Evolutionary conservation across 2,888 invertebrate species (phyloP).

Genomic region (Habrosyne pyritoides): DNA sequence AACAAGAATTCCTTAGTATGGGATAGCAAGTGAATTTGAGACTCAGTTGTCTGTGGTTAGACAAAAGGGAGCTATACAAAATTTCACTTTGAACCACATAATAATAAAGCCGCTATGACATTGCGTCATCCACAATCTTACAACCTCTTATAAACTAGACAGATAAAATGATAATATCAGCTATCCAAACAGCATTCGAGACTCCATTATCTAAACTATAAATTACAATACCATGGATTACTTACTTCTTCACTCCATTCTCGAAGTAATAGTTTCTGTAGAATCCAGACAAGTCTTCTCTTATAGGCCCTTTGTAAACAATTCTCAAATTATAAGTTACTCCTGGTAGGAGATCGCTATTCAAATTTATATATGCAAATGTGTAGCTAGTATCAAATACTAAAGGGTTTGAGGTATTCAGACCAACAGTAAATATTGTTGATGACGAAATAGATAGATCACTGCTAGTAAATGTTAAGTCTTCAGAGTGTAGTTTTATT

Average conservation of each 20-base stretch:
- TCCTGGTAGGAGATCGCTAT: constrained; percentile 53
- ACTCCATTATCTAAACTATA: background rate
- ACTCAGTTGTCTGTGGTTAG: too few relatives aligned
- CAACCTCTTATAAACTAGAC: background rate
- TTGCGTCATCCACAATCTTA: background rate
- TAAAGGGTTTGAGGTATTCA: constrained; percentile 48
- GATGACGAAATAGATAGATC: constrained; percentile 52
- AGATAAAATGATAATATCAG: background rate
- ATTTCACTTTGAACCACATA: too few relatives aligned
- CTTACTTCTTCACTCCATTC: constrained; percentile 79
- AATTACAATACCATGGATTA: constrained; percentile 18
- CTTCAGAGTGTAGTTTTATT: constrained; percentile 71
- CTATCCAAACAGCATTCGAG: background rate
- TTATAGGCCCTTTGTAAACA: constrained; percentile 80
- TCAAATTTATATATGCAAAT: constrained; percentile 76
- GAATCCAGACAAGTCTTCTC: constrained; percentile 83
- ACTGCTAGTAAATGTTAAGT: constrained; percentile 49
- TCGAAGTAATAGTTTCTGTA: constrained; percentile 84
- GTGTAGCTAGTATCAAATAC: constrained; percentile 65
- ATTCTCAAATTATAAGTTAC: constrained; percentile 75
- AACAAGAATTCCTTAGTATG: too few relatives aligned
- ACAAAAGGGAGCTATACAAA: too few relatives aligned
- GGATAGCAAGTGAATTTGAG: too few relatives aligned
- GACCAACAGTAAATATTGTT: constrained; percentile 27
- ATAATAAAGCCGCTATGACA: too few relatives aligned